Percentiles rank a stretch among this genome's conserved stretches.
phyloP scores from a whole-genome alignment of 2,888 invertebrate genomes.

The Oithona nana region DNA sequence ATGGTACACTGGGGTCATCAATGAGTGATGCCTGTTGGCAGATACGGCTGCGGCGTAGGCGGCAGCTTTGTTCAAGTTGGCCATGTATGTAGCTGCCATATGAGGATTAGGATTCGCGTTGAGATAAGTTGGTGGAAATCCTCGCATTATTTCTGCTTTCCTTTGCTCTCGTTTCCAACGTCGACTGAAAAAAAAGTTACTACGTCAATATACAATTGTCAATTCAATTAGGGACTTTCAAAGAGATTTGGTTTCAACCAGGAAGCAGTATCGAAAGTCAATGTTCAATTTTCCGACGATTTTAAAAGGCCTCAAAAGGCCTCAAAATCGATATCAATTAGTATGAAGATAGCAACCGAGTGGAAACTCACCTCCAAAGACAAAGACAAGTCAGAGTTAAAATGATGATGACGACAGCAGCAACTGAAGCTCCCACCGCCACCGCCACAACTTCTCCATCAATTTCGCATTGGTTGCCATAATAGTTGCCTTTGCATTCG shows the following conservation, averaged over 20 bases:
- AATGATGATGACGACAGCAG: slow-evolving; percentile 69
- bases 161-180: slow-evolving; percentile 68
- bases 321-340: no score
- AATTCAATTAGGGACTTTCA: no score
- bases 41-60: not conserved
- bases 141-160: slow-evolving; percentile 37
- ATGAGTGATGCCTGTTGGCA: not conserved
- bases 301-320: no score
- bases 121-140: slow-evolving; percentile 26
- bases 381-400: slow-evolving; percentile 65
- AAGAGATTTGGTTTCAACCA: no score
- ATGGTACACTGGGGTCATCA: not conserved
- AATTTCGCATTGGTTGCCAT: slow-evolving; percentile 69
- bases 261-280: no score
- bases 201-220: not conserved
- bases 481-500: slow-evolving; percentile 47
- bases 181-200: slow-evolving; percentile 38
- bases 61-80: not conserved
- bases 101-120: not conserved
- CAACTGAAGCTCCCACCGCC: slow-evolving; percentile 70
- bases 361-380: slow-evolving; percentile 58
- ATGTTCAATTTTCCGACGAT: no score
- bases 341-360: slow-evolving; percentile 1
- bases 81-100: not conserved
- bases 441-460: slow-evolving; percentile 81